Evolutionary conservation across 2,113 vertebrate species (phyloP).

Genomic region (Cyanoramphus novaezelandiae): DNA sequence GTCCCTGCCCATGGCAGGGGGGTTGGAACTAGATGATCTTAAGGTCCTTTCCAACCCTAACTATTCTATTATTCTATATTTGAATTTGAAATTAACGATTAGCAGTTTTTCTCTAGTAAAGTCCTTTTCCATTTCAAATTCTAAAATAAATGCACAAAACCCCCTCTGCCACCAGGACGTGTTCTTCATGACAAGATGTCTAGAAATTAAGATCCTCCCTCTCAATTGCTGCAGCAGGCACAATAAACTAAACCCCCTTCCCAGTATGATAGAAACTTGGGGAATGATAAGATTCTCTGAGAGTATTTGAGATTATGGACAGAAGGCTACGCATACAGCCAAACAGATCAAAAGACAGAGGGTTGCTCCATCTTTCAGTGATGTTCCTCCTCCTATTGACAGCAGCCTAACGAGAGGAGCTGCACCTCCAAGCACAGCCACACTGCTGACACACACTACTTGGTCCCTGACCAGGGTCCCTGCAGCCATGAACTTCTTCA

Average conservation of each 20-base stretch:
- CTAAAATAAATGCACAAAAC: neutral
- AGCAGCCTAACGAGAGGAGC: neutral
- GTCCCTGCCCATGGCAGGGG: no score
- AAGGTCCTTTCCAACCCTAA: no score
- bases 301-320: fast-evolving
- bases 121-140: neutral
- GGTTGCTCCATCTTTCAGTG: no score
- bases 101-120: neutral
- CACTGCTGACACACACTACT: no score
- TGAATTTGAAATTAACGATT: neutral
- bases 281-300: fast-evolving
- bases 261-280: neutral
- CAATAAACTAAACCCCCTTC: neutral
- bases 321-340: neutral
- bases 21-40: no score
- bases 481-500: neutral
- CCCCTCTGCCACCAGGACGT: fast-evolving
- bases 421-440: fast-evolving
- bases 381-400: neutral
- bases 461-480: neutral
- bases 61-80: no score
- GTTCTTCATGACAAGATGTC: neutral
- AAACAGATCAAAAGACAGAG: neutral
- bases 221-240: neutral
- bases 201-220: neutral